A percentile compares a stretch with the other conserved stretches of the same genome.
Conservation (phyloP, 2,113 vertebrate species). For the Ceuthmochares aereus region DNA sequence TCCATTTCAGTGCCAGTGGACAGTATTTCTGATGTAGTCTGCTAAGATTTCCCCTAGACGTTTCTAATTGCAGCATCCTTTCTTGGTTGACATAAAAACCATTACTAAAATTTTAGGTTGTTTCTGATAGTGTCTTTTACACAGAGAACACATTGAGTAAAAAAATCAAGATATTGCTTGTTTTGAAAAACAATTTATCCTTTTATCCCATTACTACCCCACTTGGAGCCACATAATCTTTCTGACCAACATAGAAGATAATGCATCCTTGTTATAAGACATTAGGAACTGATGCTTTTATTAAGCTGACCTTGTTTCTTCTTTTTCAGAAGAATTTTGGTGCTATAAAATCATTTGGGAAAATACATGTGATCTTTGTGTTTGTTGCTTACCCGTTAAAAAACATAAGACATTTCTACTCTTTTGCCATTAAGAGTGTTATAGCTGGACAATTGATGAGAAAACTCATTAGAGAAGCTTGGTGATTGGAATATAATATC, state of each 20-base stretch:
- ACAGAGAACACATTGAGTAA: background rate
- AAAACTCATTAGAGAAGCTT: background rate
- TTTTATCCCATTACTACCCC: background rate
- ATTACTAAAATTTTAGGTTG: background rate
- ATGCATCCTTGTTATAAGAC: background rate
- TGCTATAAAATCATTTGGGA: background rate
- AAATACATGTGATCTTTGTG: background rate
- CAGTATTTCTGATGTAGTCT: background rate
- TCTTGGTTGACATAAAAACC: background rate
- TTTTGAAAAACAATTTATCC: background rate
- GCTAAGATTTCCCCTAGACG: background rate
- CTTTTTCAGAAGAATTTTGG: background rate
- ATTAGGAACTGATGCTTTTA: background rate
- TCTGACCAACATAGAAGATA: background rate
- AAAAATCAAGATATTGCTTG: background rate
- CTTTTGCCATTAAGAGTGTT: background rate
- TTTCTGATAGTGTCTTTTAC: background rate
- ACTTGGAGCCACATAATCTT: background rate
- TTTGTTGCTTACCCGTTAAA: background rate
- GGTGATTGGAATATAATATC: background rate
- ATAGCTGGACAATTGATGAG: background rate
- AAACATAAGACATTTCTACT: background rate
- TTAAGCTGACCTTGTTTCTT: background rate
- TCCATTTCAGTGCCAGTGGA: background rate
- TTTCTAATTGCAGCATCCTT: background rate